A percentile compares a stretch with the other conserved stretches of the same genome.
Evolutionary conservation across 2,888 invertebrate species (phyloP).

Genomic region (Pomacea canaliculata): DNA sequence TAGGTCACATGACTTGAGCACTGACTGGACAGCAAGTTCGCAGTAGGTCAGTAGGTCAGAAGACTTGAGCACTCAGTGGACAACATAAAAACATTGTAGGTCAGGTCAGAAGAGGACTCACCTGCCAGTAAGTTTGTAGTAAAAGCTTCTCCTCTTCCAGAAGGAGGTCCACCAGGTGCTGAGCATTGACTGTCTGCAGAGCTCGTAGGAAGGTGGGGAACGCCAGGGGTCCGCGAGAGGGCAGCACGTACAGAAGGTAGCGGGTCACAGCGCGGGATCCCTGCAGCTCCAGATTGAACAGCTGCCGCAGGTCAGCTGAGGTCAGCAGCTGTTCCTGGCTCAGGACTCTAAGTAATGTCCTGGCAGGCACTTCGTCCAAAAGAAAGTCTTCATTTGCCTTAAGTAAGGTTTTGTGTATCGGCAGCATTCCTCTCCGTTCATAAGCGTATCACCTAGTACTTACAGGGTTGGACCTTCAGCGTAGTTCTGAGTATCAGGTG

Average conservation of each 20-base stretch:
- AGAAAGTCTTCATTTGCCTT: conserved; percentile 33
- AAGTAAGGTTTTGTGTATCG: conserved; percentile 26
- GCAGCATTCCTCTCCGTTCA: conserved; percentile 12
- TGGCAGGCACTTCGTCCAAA: conserved; percentile 28
- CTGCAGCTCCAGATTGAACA: conserved; percentile 27
- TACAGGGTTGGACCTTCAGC: no score
- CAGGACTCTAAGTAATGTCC: conserved; percentile 19
- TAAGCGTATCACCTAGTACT: no score
- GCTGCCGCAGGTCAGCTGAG: conserved; percentile 28
- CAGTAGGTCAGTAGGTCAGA: no score
- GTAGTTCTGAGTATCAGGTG: no score
- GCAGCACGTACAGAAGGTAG: conserved; percentile 33
- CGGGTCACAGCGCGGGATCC: conserved; percentile 28
- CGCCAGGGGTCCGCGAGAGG: conserved; percentile 27
- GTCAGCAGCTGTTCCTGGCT: conserved; percentile 22
- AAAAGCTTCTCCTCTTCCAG: conserved; percentile 21
- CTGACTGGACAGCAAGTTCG: no score
- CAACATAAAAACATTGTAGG: no score
- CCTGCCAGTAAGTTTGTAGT: conserved; percentile 1
- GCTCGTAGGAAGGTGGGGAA: conserved; percentile 31
- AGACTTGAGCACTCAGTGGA: no score
- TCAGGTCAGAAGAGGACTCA: not conserved
- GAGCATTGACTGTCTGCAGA: conserved; percentile 29
- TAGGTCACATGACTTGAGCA: no score
- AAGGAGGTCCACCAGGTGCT: conserved; percentile 33